These are phyloP conservation scores for Whitmania pigra DNA, from an alignment of 1,140 invertebrate species.

Conservation along the genomic window DNA sequence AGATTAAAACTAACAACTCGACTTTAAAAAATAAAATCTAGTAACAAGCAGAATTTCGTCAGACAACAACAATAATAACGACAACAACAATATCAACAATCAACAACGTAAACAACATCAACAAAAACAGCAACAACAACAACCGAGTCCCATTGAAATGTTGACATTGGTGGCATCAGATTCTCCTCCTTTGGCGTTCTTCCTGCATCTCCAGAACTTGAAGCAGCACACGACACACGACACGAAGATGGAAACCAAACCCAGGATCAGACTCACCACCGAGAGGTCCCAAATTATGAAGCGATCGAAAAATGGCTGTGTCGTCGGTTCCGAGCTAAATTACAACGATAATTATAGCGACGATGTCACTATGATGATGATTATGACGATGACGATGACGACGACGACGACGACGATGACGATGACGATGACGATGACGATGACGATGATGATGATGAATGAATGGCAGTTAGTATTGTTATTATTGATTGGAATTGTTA, in stretches of 20 bases:
- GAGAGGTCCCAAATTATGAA: constrained; percentile 1
- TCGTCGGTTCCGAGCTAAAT: not conserved
- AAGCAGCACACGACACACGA: not conserved
- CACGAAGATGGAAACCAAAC: not conserved
- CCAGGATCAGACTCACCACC: not conserved
- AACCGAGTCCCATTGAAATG: not conserved
- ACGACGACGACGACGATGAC: no score
- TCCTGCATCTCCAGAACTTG: constrained; percentile 4
- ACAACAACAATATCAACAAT: no score
- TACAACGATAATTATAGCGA: not conserved
- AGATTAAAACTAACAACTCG: no score
- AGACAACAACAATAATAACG: no score
- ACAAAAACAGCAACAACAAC: no score
- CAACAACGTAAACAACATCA: no score
- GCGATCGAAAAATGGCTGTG: not conserved
- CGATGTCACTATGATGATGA: not conserved
- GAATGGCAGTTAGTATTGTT: not conserved
- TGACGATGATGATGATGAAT: no score
- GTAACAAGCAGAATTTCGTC: no score
- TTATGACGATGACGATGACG: not conserved
- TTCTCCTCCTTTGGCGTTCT: not conserved
- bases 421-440: no score
- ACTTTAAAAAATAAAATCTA: no score
- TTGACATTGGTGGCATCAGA: not conserved
- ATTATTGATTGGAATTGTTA: not conserved